Evolutionary conservation across 1,140 invertebrate genomes (phyloP).

Genomic region (Drosophila subpulchrella): DNA sequence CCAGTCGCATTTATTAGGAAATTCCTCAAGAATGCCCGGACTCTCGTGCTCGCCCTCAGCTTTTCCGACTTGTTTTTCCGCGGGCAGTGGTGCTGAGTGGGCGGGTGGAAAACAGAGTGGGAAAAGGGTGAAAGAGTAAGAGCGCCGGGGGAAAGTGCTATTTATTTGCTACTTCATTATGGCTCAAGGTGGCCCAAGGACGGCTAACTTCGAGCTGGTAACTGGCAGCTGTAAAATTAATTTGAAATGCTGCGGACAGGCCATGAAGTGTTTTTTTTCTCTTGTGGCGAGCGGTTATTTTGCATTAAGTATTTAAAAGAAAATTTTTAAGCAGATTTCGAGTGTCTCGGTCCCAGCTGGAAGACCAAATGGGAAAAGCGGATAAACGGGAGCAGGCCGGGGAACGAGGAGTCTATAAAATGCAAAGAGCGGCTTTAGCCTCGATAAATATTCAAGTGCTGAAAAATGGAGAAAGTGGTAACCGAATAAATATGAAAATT

Average conservation of each 20-base stretch:
- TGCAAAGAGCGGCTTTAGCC: conserved; percentile 30
- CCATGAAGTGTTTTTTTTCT: not conserved
- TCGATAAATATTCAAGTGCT: conserved; percentile 56
- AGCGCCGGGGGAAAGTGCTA: conserved; percentile 36
- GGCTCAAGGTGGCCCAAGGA: conserved; percentile 52
- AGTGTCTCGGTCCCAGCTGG: conserved; percentile 20
- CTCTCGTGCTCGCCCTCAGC: conserved; percentile 7
- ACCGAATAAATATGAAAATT: conserved; percentile 36
- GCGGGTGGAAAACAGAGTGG: not conserved
- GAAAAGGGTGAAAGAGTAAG: not conserved
- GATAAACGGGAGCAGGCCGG: not conserved
- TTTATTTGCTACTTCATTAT: conserved; percentile 80
- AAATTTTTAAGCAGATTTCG: conserved; percentile 55
- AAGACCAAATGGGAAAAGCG: conserved; percentile 4
- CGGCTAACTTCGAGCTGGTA: conserved; percentile 29
- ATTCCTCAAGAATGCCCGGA: conserved; percentile 29
- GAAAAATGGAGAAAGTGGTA: conserved; percentile 14
- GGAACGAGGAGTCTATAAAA: conserved; percentile 13
- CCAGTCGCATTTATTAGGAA: conserved; percentile 60
- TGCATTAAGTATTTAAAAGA: conserved; percentile 66
- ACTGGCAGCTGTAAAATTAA: conserved; percentile 74
- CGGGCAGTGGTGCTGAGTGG: conserved; percentile 9
- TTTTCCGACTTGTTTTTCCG: conserved; percentile 17
- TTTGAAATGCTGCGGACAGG: conserved; percentile 66
- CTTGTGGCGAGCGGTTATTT: conserved; percentile 35